These are phyloP conservation scores for Yoshiicerus persimilis DNA, from an alignment of 1,140 invertebrate species.

Conservation along the genomic window DNA sequence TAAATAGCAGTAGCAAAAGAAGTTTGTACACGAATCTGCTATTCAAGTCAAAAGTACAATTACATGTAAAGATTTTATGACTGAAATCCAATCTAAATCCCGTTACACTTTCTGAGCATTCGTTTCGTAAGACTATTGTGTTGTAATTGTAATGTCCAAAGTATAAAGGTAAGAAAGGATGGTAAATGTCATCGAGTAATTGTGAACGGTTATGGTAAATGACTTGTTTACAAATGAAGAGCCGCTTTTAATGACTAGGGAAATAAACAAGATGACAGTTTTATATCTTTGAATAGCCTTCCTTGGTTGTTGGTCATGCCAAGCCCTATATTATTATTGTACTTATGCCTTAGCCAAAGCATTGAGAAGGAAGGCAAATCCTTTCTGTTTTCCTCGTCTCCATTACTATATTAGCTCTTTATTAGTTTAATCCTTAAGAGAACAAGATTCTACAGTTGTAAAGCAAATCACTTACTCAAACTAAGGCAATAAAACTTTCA, in stretches of 20 bases:
- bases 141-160: not conserved
- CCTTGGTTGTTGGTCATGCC: not conserved
- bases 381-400: not conserved
- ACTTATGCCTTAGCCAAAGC: not conserved
- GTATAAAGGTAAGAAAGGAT: not conserved
- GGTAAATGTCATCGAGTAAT: conserved; percentile 10
- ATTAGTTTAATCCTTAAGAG: not conserved
- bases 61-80: not conserved
- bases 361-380: not conserved
- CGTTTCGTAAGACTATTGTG: not conserved
- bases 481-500: not conserved
- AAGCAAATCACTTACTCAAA: not conserved
- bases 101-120: not conserved
- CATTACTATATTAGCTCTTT: not conserved
- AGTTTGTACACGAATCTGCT: not conserved
- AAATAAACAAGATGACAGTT: conserved; percentile 9
- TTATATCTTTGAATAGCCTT: not conserved
- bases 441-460: not conserved
- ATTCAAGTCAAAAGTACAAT: not conserved
- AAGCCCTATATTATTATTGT: not conserved
- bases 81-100: not conserved
- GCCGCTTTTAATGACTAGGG: conserved; percentile 3
- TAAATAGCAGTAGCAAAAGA: not conserved
- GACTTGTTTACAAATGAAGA: conserved; percentile 13
- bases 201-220: not conserved